Evolutionary conservation across 2,888 invertebrate species (phyloP), one percentile per base, ranked within the genome.

Genomic region (Lissocephala sabroskyi): DNA sequence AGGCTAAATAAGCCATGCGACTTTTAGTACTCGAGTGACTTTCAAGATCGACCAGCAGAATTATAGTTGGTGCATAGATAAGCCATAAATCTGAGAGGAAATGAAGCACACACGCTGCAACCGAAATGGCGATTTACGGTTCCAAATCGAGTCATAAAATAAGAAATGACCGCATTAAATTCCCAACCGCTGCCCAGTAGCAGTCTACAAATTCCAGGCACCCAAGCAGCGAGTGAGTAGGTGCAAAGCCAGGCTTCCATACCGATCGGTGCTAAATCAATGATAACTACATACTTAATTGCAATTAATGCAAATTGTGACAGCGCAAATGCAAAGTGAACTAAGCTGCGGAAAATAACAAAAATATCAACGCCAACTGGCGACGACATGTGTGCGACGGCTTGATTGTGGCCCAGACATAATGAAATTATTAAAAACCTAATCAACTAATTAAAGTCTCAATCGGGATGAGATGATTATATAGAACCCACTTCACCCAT

Each of bases 231-330:
- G 9, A 30, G 10, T 11, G 11, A 37, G 16, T 29, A 41, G 42
- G 28, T 59, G 62, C 56, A 58, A 32, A 60, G 44, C 41, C 45
- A 37, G 46, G 48, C 42, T 40, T 54, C 57, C 47, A 53, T 58
- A 57, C 28, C n/a, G n/a, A 73, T 73, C 62, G 76, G 76, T 75
- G 71, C 76, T 73, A 75, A 73, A 73, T 73, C 71, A 73, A 73
- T 73, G 70, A 75, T 76, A 73, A 73, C 74, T 68, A 73, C 76
- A 68, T 75, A 57, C 76, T 73, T 73, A 73, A 68, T 45, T 57
- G 56, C 64, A 75, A 73, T 73, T 73, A 73, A 73, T 73, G 73
- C 76, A 75, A 73, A 73, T 73, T 68, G 66, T 67, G 76, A 73
- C 76, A 70, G 70, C 64, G 42, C 56, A 59, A 63, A 70, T 67